A percentile compares a stretch with the other conserved stretches of the same genome.
phyloP scores from a whole-genome alignment of 2,113 vertebrate genomes.

The Chlamydotis undulata region DNA sequence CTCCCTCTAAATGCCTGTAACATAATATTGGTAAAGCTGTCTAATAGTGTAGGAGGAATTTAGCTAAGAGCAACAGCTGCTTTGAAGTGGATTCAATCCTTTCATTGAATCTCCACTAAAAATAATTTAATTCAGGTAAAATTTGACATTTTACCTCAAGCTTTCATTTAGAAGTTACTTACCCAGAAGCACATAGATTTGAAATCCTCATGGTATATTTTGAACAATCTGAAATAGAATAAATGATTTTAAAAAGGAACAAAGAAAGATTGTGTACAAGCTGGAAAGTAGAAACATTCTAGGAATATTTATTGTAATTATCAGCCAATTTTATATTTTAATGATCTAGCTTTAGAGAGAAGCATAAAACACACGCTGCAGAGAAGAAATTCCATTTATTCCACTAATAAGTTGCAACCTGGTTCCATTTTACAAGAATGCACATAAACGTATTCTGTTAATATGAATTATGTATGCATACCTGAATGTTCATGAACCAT shows the following conservation, averaged over 20 bases:
- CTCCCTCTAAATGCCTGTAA: background rate
- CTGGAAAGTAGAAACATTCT: background rate
- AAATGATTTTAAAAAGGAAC: background rate
- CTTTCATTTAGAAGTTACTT: background rate
- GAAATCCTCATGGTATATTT: background rate
- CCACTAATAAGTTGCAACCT: slow-evolving; percentile 38
- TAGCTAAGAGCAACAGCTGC: background rate
- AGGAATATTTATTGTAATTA: slow-evolving; percentile 19
- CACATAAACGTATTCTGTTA: slow-evolving; percentile 24
- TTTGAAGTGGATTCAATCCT: background rate
- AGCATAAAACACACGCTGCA: background rate
- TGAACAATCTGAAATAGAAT: background rate
- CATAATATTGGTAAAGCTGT: background rate
- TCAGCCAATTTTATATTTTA: slow-evolving; percentile 21
- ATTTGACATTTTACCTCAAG: background rate
- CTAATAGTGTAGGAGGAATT: background rate
- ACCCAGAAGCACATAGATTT: background rate
- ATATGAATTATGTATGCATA: slow-evolving; percentile 14
- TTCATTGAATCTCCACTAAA: background rate
- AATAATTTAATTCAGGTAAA: slow-evolving; percentile 2
- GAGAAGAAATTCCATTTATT: slow-evolving; percentile 43
- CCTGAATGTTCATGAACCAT: slow-evolving; percentile 26
- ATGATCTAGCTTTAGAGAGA: background rate
- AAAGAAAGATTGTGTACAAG: background rate
- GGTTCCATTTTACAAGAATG: background rate